These are phyloP conservation scores for Conus ventricosus DNA, from an alignment of 1,140 invertebrate genomes.

Conservation along the genomic window DNA sequence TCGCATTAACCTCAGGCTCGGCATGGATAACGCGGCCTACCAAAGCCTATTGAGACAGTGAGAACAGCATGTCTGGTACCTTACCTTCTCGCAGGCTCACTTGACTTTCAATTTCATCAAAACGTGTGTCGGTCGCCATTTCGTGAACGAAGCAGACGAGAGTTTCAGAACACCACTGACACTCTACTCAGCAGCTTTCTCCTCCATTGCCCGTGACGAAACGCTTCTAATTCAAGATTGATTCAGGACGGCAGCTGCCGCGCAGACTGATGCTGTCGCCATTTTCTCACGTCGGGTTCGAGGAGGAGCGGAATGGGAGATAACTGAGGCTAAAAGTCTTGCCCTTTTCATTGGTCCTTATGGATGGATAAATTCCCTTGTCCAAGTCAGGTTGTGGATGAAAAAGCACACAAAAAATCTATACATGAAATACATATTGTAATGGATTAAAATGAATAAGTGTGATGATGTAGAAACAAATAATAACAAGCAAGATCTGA, in stretches of 20 bases:
- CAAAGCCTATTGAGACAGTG: no score
- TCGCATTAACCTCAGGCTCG: no score
- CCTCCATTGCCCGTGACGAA: background rate
- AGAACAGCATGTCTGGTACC: background rate
- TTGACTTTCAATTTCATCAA: conserved; percentile 3
- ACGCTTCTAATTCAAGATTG: background rate
- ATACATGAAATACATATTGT: no score
- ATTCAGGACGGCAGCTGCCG: background rate
- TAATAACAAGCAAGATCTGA: no score
- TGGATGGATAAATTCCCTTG: background rate
- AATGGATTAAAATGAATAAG: no score
- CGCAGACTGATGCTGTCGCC: background rate
- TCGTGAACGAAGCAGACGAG: background rate
- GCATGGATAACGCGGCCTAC: no score
- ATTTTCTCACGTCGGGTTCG: background rate
- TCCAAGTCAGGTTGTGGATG: no score
- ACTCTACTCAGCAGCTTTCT: background rate
- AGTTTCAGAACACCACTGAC: background rate
- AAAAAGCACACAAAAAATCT: no score
- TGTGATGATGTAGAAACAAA: no score
- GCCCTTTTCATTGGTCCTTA: background rate
- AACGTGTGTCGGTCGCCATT: background rate
- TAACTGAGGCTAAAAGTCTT: background rate
- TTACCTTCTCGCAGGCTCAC: background rate
- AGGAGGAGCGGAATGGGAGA: background rate